Conservation (phyloP, 2,888 invertebrate species). For the Taphrorychus bicolor region DNA sequence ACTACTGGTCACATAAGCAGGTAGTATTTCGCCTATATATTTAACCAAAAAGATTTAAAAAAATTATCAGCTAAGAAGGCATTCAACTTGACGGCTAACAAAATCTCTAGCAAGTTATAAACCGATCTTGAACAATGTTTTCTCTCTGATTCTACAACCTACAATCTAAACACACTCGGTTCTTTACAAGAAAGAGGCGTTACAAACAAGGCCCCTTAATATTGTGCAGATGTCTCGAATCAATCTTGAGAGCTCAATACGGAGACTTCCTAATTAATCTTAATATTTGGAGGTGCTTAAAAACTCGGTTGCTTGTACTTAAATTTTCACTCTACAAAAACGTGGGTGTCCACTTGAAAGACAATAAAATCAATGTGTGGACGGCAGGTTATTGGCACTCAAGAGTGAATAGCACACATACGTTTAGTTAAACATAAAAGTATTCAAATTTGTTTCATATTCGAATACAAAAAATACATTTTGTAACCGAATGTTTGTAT, state of each 20-base stretch:
- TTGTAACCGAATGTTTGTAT: too few relatives aligned
- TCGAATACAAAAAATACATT: too few relatives aligned
- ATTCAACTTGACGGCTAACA: background rate
- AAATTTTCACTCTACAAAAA: background rate
- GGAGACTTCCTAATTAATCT: background rate
- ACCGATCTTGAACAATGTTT: background rate
- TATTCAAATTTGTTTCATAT: too few relatives aligned
- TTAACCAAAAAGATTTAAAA: background rate
- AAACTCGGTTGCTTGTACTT: background rate
- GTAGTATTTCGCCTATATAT: background rate
- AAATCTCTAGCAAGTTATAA: background rate
- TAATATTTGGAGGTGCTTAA: background rate
- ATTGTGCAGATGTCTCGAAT: background rate
- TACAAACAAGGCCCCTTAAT: background rate
- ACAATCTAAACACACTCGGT: background rate
- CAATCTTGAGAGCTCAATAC: background rate
- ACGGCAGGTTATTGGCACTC: too few relatives aligned
- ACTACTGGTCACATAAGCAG: background rate
- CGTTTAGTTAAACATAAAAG: too few relatives aligned
- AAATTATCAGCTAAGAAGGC: background rate
- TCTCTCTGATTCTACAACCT: background rate
- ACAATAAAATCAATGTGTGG: background rate
- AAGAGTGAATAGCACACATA: too few relatives aligned
- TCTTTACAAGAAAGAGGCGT: slow-evolving; percentile 4
- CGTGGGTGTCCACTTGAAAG: background rate